Percentiles rank a stretch among this genome's conserved stretches.
Evolutionary conservation across 2,797 vertebrate genomes (phyloP).

Genomic region (Sardinella longiceps): DNA sequence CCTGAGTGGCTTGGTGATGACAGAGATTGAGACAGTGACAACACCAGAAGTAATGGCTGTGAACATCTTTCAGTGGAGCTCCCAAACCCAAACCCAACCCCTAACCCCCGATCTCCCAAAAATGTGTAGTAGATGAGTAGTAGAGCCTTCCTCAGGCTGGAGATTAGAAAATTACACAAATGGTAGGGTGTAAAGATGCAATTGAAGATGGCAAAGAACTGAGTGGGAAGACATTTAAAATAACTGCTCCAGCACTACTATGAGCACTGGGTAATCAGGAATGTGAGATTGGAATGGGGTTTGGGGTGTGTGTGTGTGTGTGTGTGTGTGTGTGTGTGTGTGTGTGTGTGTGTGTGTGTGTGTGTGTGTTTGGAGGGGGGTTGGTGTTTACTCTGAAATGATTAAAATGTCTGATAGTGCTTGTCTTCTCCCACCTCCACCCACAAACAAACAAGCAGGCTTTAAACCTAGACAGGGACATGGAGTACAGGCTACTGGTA

Average conservation of each 20-base stretch:
- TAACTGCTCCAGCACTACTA: slow-evolving; percentile 93
- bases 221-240: slow-evolving; percentile 97
- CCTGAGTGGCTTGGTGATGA: neutral
- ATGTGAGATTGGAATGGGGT: neutral
- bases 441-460: slow-evolving; percentile 66
- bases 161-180: slow-evolving; percentile 99
- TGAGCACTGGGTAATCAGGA: slow-evolving; percentile 77
- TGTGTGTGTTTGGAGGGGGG: no score
- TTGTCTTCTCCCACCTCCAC: slow-evolving; percentile 71
- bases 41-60: neutral
- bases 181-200: slow-evolving; percentile 98
- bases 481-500: no score
- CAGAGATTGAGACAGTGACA: neutral
- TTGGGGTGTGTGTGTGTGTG: no score
- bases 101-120: no score
- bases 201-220: slow-evolving; percentile 98
- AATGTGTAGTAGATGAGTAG: slow-evolving; percentile 50
- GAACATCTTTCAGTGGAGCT: neutral
- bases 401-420: slow-evolving; percentile 87
- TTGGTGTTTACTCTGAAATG: slow-evolving; percentile 80
- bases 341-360: no score
- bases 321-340: no score
- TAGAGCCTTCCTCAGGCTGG: slow-evolving; percentile 76
- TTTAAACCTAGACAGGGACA: slow-evolving; percentile 65
- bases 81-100: slow-evolving; percentile 64